Evolutionary conservation across 2,113 vertebrate genomes (phyloP).

Genomic region (Delphinus delphis): DNA sequence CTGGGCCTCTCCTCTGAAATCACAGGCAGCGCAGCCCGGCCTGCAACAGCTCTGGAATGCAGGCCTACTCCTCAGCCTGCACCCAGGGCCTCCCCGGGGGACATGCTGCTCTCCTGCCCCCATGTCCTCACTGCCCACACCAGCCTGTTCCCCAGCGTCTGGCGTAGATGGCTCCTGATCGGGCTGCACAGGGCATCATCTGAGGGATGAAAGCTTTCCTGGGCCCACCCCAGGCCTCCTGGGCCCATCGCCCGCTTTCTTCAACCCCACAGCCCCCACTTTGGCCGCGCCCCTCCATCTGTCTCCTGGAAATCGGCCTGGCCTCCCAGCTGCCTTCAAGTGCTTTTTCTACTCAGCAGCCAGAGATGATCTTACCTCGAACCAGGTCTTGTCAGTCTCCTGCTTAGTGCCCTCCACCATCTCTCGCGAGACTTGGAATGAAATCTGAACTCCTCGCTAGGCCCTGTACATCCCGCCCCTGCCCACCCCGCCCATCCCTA

Average conservation of each 20-base stretch:
- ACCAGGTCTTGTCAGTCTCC: neutral
- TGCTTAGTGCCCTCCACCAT: neutral
- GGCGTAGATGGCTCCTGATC: neutral
- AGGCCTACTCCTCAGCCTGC: neutral
- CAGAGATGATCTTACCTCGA: neutral
- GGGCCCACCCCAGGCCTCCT: neutral
- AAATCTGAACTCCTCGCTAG: neutral
- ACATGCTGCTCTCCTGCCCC: accelerated
- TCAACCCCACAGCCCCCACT: neutral
- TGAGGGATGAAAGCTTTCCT: neutral
- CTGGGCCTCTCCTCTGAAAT: neutral
- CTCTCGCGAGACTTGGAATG: neutral
- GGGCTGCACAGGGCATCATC: neutral
- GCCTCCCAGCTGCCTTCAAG: neutral
- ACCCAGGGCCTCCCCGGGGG: neutral
- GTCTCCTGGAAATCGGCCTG: neutral
- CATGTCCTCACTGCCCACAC: accelerated
- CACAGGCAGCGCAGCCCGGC: neutral
- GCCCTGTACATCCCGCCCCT: accelerated
- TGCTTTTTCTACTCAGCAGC: neutral
- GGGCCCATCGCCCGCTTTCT: neutral
- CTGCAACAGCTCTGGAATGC: accelerated
- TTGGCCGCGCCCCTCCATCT: neutral
- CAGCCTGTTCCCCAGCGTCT: accelerated
- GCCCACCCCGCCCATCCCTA: no score